Conservation (phyloP, 2,797 vertebrate genomes). For the Sebastes nivosus region DNA sequence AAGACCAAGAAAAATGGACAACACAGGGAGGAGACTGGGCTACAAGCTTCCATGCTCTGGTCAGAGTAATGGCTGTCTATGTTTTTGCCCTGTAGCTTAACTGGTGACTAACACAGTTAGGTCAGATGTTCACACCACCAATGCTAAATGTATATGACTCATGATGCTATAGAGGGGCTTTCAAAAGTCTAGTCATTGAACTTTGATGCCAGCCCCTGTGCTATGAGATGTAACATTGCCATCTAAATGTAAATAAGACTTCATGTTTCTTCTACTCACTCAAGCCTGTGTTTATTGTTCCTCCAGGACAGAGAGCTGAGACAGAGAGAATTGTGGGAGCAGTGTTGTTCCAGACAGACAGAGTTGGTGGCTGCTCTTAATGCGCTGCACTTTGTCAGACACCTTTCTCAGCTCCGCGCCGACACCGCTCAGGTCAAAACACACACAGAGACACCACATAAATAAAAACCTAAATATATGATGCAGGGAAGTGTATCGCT, state of each 20-base stretch:
- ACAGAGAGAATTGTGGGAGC: conserved; percentile 79
- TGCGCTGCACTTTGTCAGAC: conserved; percentile 78
- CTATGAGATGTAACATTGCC: background rate
- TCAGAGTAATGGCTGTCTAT: conserved; percentile 32
- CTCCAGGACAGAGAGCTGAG: conserved; percentile 66
- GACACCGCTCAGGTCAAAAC: conserved; percentile 84
- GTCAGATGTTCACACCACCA: background rate
- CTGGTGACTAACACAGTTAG: background rate
- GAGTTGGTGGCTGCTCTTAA: conserved; percentile 78
- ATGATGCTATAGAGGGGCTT: background rate
- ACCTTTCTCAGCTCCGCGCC: conserved; percentile 74
- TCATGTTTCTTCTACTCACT: background rate
- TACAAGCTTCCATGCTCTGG: conserved; percentile 32
- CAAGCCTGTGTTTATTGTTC: background rate
- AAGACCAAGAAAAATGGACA: conserved; percentile 70
- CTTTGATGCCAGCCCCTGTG: background rate
- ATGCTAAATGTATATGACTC: background rate
- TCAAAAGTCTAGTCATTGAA: background rate
- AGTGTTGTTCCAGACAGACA: conserved; percentile 73
- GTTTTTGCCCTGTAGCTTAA: background rate
- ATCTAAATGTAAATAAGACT: conserved; percentile 17
- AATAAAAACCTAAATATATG: background rate
- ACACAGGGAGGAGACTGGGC: conserved; percentile 62
- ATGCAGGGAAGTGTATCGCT: background rate
- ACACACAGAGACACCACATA: background rate